Percentiles rank a stretch among this genome's conserved stretches.
Conservation (phyloP, 2,888 invertebrate species). For the Podabrus alpinus region DNA sequence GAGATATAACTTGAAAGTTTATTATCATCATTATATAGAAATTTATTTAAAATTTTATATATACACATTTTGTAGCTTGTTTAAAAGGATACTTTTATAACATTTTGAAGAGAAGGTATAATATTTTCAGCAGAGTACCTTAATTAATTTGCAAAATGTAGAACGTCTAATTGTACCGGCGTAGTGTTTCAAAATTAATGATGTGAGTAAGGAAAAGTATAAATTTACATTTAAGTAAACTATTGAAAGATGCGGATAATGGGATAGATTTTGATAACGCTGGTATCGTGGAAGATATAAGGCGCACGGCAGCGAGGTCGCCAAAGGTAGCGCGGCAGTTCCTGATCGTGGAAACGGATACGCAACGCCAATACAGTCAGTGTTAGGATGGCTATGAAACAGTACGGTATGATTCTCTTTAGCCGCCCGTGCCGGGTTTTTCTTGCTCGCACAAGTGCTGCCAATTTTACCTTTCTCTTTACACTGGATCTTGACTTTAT, state of each 20-base stretch:
- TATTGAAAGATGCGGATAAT: conserved; percentile 18
- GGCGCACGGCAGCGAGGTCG: conserved; percentile 37
- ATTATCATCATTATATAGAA: background rate
- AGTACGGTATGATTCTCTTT: conserved; percentile 21
- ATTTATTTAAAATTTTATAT: background rate
- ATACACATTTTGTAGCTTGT: background rate
- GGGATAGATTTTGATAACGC: conserved; percentile 13
- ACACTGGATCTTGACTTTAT: conserved; percentile 13
- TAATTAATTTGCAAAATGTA: background rate
- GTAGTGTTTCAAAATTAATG: background rate
- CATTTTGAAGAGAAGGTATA: background rate
- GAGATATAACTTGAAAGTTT: background rate
- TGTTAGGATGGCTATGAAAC: conserved; percentile 42
- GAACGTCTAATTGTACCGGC: background rate
- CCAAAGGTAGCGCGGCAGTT: conserved; percentile 39
- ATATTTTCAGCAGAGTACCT: background rate
- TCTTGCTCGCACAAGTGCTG: conserved; percentile 18
- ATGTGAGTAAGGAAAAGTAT: background rate
- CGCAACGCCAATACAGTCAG: conserved; percentile 37
- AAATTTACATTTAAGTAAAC: conserved; percentile 2
- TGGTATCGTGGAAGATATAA: conserved; percentile 17
- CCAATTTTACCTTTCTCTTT: conserved; percentile 3
- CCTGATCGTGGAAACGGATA: conserved; percentile 35
- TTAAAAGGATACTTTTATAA: background rate
- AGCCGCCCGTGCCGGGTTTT: conserved; percentile 21